Evolutionary conservation across 2,888 invertebrate species (phyloP).

Genomic region (Troglohyphantes excavatus): DNA sequence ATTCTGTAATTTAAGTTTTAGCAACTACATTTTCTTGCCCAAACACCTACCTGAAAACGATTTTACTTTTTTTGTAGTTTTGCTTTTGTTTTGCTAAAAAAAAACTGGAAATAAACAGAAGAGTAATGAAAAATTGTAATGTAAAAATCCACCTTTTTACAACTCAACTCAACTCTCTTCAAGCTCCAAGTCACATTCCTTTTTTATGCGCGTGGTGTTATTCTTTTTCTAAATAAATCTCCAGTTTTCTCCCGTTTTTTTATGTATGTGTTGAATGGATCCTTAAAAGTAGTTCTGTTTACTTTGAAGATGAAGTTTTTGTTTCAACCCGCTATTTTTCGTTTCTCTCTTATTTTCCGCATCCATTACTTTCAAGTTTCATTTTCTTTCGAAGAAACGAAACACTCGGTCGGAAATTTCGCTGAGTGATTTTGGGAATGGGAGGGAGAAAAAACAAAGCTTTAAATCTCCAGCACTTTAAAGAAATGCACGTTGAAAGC

Average conservation of each 20-base stretch:
- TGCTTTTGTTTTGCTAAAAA: no score
- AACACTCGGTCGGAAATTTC: constrained; percentile 2
- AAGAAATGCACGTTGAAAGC: neutral
- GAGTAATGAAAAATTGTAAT: constrained; percentile 19
- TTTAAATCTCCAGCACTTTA: neutral
- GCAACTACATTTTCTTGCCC: no score
- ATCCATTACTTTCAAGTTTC: neutral
- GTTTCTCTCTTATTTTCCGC: neutral
- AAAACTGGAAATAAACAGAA: neutral
- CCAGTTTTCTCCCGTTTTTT: neutral
- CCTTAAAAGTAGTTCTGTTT: constrained; percentile 24
- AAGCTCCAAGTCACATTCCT: neutral
- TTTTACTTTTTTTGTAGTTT: no score
- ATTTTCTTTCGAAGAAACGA: neutral
- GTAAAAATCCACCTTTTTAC: neutral
- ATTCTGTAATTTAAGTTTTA: no score
- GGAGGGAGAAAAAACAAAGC: neutral
- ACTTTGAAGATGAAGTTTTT: neutral
- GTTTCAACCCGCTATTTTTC: neutral
- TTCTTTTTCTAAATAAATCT: neutral
- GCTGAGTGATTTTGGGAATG: constrained; percentile 7
- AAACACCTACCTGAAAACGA: no score
- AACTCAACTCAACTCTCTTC: neutral
- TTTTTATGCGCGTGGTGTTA: neutral
- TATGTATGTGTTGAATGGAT: constrained; percentile 10